Evolutionary conservation across 2,888 invertebrate species (phyloP).

Genomic region (Trissoscelio sp.): DNA sequence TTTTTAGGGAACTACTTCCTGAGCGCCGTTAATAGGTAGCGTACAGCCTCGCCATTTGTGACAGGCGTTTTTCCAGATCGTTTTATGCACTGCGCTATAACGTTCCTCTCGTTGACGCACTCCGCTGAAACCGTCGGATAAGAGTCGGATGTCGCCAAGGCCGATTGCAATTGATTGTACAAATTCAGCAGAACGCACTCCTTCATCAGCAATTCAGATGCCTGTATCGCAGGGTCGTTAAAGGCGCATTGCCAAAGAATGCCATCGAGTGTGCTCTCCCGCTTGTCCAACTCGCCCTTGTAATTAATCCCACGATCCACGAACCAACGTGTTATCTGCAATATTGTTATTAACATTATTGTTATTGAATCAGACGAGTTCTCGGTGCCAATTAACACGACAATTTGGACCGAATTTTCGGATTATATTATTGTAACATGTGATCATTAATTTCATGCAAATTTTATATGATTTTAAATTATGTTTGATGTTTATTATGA

Average conservation of each 20-base stretch:
- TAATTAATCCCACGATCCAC: conserved; percentile 76
- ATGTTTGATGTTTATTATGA: too few relatives aligned
- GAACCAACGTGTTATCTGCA: conserved; percentile 78
- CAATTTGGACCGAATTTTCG: not conserved
- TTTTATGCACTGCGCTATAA: conserved; percentile 71
- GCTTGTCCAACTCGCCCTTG: conserved; percentile 69
- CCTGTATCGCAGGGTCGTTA: conserved; percentile 67
- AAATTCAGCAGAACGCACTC: conserved; percentile 77
- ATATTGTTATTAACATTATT: conserved; percentile 6
- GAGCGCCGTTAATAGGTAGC: conserved; percentile 72
- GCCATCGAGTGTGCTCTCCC: conserved; percentile 75
- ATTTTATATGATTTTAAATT: too few relatives aligned
- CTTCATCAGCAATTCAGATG: conserved; percentile 74
- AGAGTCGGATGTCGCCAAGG: conserved; percentile 72
- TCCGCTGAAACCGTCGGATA: conserved; percentile 62
- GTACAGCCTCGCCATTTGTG: conserved; percentile 74
- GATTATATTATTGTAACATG: too few relatives aligned
- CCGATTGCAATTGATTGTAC: conserved; percentile 77
- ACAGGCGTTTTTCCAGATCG: conserved; percentile 47
- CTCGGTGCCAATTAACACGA: conserved; percentile 11
- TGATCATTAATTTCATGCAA: too few relatives aligned
- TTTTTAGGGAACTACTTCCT: conserved; percentile 48
- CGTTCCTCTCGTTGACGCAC: conserved; percentile 70
- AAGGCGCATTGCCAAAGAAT: conserved; percentile 78
- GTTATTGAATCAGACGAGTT: not conserved